A percentile compares a stretch with the other conserved stretches of the same genome.
These are phyloP conservation scores for Otocyon megalotis DNA, from an alignment of 2,113 vertebrate genomes.

Conservation along the genomic window DNA sequence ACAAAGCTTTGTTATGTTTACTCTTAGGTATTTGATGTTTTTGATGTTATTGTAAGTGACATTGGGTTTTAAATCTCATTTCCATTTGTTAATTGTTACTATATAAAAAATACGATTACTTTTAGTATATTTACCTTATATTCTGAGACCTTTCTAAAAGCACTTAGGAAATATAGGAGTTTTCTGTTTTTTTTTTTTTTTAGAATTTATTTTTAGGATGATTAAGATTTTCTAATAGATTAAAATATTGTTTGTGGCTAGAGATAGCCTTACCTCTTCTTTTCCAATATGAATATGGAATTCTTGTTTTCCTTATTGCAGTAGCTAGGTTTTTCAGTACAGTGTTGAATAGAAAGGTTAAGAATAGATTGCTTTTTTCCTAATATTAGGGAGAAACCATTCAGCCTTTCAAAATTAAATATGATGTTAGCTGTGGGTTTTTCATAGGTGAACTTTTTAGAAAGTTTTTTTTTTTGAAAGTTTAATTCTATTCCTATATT, in stretches of 20 bases:
- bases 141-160: background rate
- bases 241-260: background rate
- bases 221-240: background rate
- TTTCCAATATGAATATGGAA: background rate
- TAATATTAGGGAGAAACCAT: background rate
- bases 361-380: background rate
- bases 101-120: background rate
- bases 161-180: background rate
- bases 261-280: background rate
- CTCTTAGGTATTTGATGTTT: background rate
- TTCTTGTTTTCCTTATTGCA: background rate
- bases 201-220: background rate
- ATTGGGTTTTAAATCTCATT: background rate
- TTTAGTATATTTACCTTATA: background rate
- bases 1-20: background rate
- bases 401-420: background rate
- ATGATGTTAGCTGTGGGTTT: background rate
- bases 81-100: background rate
- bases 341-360: background rate
- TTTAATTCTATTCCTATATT: background rate
- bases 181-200: background rate
- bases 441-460: background rate
- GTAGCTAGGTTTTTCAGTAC: background rate
- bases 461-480: background rate
- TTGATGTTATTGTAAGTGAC: background rate